A percentile compares a stretch with the other conserved stretches of the same genome.
These are phyloP conservation scores for Ceuthmochares aereus DNA, from an alignment of 2,113 vertebrate species.

Conservation along the genomic window DNA sequence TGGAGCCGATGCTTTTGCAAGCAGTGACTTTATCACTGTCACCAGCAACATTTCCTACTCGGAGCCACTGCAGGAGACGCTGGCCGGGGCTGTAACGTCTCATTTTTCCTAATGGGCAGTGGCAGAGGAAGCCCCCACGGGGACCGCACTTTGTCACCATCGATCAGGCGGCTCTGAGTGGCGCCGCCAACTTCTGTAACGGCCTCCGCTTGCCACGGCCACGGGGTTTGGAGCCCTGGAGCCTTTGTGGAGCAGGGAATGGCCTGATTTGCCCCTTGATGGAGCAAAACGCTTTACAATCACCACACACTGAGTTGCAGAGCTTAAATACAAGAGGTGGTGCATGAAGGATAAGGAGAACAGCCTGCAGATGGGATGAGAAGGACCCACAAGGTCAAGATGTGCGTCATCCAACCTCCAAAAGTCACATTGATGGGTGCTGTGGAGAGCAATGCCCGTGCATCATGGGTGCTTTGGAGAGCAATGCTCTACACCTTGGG, in stretches of 20 bases:
- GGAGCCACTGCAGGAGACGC: background rate
- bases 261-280: rapidly evolving
- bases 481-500: rapidly evolving
- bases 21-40: background rate
- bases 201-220: background rate
- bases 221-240: rapidly evolving
- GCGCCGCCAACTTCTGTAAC: background rate
- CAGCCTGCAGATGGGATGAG: background rate
- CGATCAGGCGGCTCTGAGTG: background rate
- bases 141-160: background rate
- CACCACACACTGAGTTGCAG: rapidly evolving
- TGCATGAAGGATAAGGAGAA: background rate
- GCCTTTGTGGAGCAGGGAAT: rapidly evolving
- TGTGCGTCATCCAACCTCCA: rapidly evolving
- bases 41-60: background rate
- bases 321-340: background rate
- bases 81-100: background rate
- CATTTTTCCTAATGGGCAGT: background rate
- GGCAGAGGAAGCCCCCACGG: background rate
- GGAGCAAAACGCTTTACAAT: background rate
- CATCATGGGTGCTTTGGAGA: too few relatives aligned
- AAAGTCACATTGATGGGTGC: background rate
- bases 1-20: rapidly evolving
- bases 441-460: rapidly evolving
- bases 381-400: too few relatives aligned